Conservation (phyloP, 2,113 vertebrate species). For the Serilophus lunatus region DNA sequence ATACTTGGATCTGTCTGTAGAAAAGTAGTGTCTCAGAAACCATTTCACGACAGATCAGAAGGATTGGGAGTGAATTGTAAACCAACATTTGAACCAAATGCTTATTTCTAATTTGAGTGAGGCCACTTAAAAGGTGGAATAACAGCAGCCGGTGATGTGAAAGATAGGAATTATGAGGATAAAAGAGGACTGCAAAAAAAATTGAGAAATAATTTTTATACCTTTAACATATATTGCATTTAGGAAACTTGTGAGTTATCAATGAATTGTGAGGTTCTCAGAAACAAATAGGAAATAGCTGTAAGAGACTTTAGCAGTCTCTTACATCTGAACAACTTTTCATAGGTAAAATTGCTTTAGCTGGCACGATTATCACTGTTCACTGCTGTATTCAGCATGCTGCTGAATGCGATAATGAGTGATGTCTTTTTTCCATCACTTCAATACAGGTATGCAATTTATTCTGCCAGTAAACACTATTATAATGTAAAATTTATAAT, state of each 20-base stretch:
- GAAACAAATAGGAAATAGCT: conserved; percentile 26
- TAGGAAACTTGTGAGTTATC: conserved; percentile 6
- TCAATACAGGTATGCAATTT: conserved; percentile 60
- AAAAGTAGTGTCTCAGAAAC: background rate
- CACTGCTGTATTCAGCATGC: conserved; percentile 31
- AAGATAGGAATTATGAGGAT: background rate
- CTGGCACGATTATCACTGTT: conserved; percentile 39
- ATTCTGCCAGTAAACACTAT: conserved; percentile 67
- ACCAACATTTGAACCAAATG: background rate
- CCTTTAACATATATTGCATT: background rate
- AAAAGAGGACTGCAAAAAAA: background rate
- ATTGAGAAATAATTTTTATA: background rate
- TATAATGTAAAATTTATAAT: conserved; percentile 72
- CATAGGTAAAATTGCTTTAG: conserved; percentile 43
- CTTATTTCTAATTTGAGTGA: background rate
- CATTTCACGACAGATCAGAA: background rate
- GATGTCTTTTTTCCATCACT: conserved; percentile 52
- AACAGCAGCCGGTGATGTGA: background rate
- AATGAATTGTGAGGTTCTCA: background rate
- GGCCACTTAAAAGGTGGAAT: background rate
- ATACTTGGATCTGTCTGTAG: background rate
- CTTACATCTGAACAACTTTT: conserved; percentile 44
- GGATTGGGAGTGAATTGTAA: background rate
- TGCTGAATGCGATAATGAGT: conserved; percentile 57
- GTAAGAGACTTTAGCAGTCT: conserved; percentile 10